Conservation (phyloP, 2,888 invertebrate species). For the Phortica okadai region DNA sequence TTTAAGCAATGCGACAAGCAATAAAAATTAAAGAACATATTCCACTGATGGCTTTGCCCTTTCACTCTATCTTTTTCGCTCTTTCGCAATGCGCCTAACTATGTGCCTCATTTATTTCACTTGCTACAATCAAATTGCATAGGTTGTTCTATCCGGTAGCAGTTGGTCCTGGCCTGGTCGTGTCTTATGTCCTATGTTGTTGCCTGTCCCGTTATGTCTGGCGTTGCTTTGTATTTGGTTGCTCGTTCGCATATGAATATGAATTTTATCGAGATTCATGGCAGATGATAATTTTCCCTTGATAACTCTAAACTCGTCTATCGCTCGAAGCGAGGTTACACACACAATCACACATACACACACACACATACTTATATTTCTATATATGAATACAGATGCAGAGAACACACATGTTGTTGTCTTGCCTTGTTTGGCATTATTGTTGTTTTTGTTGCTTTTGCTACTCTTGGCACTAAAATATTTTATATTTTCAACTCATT, state of each 20-base stretch:
- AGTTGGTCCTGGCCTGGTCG: background rate
- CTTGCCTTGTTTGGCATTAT: background rate
- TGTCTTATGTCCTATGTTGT: background rate
- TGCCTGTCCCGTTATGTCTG: background rate
- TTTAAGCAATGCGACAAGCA: too few species aligned
- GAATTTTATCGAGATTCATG: conserved; percentile 70
- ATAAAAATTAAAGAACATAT: too few species aligned
- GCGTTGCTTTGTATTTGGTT: background rate
- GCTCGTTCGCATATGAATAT: conserved; percentile 63
- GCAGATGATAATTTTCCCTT: conserved; percentile 76
- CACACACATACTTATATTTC: background rate
- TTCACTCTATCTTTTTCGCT: too few species aligned
- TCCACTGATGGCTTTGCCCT: too few species aligned
- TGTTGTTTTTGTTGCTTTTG: background rate
- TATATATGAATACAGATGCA: conserved; percentile 5
- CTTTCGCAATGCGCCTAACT: too few species aligned
- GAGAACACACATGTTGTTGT: background rate
- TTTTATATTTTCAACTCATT: conserved; percentile 38
- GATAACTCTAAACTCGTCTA: conserved; percentile 74
- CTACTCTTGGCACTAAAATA: conserved; percentile 29
- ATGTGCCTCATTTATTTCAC: background rate
- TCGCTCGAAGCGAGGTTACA: conserved; percentile 74
- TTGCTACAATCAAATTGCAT: background rate
- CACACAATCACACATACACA: conserved; percentile 2
- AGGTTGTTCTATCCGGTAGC: background rate